These are phyloP conservation scores for Melipona quadrifasciata DNA, from an alignment of 1,140 invertebrate genomes.

Conservation along the genomic window DNA sequence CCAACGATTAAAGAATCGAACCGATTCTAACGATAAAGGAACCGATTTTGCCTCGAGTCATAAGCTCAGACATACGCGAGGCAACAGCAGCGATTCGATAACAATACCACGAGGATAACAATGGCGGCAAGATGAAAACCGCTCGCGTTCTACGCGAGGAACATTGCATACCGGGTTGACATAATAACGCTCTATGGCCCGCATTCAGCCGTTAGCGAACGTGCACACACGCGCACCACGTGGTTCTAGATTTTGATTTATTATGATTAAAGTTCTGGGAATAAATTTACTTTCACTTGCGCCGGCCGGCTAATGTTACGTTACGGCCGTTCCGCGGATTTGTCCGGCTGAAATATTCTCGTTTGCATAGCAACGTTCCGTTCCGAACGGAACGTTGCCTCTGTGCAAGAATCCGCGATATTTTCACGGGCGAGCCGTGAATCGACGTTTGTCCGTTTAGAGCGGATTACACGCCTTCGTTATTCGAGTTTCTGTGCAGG, in stretches of 20 bases:
- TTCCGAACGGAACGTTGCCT: too few species aligned
- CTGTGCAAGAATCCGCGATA: not conserved
- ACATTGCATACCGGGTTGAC: constrained; percentile 22
- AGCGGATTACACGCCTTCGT: not conserved
- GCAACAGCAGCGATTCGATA: not conserved
- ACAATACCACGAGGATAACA: constrained; percentile 9
- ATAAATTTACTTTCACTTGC: constrained; percentile 30
- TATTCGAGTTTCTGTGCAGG: not conserved
- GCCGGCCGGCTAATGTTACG: constrained; percentile 3
- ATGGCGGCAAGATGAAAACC: constrained; percentile 1
- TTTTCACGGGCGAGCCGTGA: not conserved
- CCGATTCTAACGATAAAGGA: too few species aligned
- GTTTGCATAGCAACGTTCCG: not conserved
- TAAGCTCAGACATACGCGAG: not conserved
- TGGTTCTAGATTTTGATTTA: constrained; percentile 15
- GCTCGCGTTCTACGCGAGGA: constrained; percentile 8
- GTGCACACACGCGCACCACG: not conserved
- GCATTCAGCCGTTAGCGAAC: not conserved
- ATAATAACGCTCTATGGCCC: constrained; percentile 25
- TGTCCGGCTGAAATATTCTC: not conserved
- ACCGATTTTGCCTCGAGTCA: too few species aligned
- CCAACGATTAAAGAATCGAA: too few species aligned
- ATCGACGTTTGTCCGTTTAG: not conserved
- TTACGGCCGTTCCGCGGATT: not conserved
- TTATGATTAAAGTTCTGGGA: constrained; percentile 33